These are phyloP conservation scores for Tubulanus polymorphus DNA, from an alignment of 2,888 invertebrate genomes.

Conservation along the genomic window DNA sequence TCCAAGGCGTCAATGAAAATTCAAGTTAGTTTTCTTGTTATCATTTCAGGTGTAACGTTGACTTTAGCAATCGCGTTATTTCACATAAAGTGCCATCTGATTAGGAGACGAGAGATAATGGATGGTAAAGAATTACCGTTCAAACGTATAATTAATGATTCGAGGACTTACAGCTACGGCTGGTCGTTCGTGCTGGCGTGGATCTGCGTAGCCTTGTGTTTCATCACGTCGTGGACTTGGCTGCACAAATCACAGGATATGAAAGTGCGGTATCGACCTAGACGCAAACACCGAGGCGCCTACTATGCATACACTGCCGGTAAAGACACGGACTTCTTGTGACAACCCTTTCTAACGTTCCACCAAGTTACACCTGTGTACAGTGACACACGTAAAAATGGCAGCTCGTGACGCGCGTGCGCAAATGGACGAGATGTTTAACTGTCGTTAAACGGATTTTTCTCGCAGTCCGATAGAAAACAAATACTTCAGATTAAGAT, in stretches of 20 bases:
- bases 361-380: too few species aligned
- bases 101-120: slow-evolving; percentile 29
- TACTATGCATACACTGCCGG: slow-evolving; percentile 1
- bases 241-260: slow-evolving; percentile 31
- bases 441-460: too few species aligned
- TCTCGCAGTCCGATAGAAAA: too few species aligned
- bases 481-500: too few species aligned
- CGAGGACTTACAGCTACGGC: slow-evolving; percentile 30
- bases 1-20: too few species aligned
- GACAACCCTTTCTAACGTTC: too few species aligned
- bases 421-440: too few species aligned
- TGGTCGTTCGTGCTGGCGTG: slow-evolving; percentile 46
- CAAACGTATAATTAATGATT: slow-evolving; percentile 27
- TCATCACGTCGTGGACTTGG: slow-evolving; percentile 36
- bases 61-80: slow-evolving; percentile 36
- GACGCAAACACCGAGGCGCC: not conserved
- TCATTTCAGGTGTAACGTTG: slow-evolving; percentile 28
- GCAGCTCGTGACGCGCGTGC: too few species aligned
- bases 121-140: slow-evolving; percentile 28
- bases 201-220: slow-evolving; percentile 40
- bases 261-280: not conserved
- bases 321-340: too few species aligned
- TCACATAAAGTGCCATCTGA: slow-evolving; percentile 38
- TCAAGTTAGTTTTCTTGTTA: not conserved
- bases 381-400: too few species aligned